phyloP scores from a whole-genome alignment of 2,797 vertebrate genomes.

The Ctenopoma multispine region DNA sequence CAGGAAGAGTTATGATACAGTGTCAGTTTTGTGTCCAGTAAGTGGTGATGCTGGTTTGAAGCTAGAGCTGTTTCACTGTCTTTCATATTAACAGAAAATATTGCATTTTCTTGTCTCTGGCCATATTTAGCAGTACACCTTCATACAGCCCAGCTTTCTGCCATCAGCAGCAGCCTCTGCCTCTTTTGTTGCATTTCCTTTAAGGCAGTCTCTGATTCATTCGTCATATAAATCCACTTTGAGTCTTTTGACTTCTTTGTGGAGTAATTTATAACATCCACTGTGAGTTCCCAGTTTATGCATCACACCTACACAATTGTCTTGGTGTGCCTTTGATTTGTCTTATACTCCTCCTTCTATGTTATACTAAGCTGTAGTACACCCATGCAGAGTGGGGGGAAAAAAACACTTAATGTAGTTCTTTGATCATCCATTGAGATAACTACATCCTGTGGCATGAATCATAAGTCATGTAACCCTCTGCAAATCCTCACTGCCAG shows the following conservation, averaged over 20 bases:
- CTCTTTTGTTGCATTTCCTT: slow-evolving; percentile 7
- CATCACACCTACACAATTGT: neutral
- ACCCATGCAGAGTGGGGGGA: neutral
- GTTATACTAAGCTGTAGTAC: neutral
- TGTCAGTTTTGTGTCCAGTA: slow-evolving; percentile 24
- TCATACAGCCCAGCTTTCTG: neutral
- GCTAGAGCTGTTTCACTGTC: neutral
- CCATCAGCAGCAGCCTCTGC: neutral
- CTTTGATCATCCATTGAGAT: neutral
- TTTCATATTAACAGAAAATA: neutral
- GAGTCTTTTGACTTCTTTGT: neutral
- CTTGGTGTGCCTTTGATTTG: neutral
- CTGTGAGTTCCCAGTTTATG: neutral
- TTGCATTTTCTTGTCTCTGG: neutral
- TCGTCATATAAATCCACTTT: slow-evolving; percentile 9
- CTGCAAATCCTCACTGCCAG: neutral
- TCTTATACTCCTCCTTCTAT: neutral
- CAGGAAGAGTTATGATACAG: slow-evolving; percentile 4
- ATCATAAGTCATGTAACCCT: neutral
- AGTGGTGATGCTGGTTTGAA: neutral
- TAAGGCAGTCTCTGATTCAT: neutral
- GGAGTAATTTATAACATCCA: neutral
- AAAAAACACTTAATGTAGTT: neutral
- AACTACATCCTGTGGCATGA: neutral
- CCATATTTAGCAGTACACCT: neutral